Evolutionary conservation across 92 coral and sea anemone species (phyloP), one percentile per base, ranked within the genome.

Genomic region (Palythoa grandiflora): DNA sequence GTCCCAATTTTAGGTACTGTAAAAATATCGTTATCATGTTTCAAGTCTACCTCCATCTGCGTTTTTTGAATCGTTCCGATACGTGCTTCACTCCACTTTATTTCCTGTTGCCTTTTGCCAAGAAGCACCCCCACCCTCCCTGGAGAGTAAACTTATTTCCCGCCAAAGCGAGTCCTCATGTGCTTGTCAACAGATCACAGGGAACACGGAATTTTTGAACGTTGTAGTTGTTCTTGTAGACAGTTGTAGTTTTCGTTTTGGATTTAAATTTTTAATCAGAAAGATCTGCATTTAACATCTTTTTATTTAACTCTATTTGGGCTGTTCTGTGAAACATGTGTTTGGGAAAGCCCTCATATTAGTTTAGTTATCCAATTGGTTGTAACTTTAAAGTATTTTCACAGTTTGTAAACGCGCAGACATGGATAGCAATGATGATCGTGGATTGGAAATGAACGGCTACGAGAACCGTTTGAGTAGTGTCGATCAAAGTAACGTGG

Each of bases 401-500:
- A 35, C 38, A 14, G 38, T 60, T 79, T 36, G 20, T 36, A 60
- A 55, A 60, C 83, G 36, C 47, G 35, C 51, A 38, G 38, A 60
- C 73, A 81, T 81, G 86, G 86, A 81, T 20, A 81, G 20, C 7
- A 17, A 21, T 81, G 60, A 39, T 35, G 74, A 14, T 20, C 12
- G 16, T 38, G 55, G 72, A 48, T 36, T 50, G 35, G 85, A 63
- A 63, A 81, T 81, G 86, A 81, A 81, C 48, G 47, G 86, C 38
- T 81, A 81, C 86, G 86, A 81, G 73, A 81, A 81, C 21, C 60
- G 60, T 48, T 68, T 81, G 86, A 81, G 86, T 44, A 8, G 28
- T 28, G 28, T 28, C 28, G 28, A 28, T 8, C 50, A 8, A 44
- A 8, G 50, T 44, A 44, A 5, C 50, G 50, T 8, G 0, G 28